Base-by-base conservation (phyloP, 2,797 vertebrate species). In the Siniperca obscura region DNA sequence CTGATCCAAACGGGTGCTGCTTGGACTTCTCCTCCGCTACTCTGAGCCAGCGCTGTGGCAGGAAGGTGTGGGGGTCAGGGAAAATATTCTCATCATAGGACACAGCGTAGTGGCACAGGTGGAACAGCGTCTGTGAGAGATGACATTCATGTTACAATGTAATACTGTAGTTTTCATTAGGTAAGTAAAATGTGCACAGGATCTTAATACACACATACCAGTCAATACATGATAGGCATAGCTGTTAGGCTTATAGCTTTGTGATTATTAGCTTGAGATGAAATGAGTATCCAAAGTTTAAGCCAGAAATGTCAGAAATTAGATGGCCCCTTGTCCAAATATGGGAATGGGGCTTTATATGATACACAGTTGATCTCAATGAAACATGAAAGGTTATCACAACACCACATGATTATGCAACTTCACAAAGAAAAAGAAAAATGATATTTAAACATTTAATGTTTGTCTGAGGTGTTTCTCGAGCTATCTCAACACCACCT, bases 41-140 rank as follows among this genome's bases (percentile, higher is more conserved):
- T 5, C 95, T 76, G 50, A 96, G 90, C 96, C 96, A 97, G 48
- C 96, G 95, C 74, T 95, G 71, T 0, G 96, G 96, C 75, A 78
- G 78, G 92, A 97, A 96, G 40, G 66, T 14, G 22, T 90, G 65
- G 0, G 96, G 90, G 44, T 95, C 61, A 0, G 92, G 85, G 78
- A 96, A 97, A 12, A 93, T 27, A 1, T 21, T 89, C 85, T 95
- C 93, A 40, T 97, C 95, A 7, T 94, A 89, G 72, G 95, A 96
- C 76, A 95, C 95, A 0, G 95, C 93, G 8, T 95, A 97, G 89
- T 96, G 96, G 80, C 96, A 97, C 68, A 97, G 89, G 85, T 97
- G 96, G 92, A 97, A 97, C 65, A 97, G 87, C 4, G 95, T 96
- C 96, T 97, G 90, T 0, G 42, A 67, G 66, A 65, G 30, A 73